These are phyloP conservation scores for Halesus radiatus DNA, from an alignment of 1,140 invertebrate species.

Conservation along the genomic window DNA sequence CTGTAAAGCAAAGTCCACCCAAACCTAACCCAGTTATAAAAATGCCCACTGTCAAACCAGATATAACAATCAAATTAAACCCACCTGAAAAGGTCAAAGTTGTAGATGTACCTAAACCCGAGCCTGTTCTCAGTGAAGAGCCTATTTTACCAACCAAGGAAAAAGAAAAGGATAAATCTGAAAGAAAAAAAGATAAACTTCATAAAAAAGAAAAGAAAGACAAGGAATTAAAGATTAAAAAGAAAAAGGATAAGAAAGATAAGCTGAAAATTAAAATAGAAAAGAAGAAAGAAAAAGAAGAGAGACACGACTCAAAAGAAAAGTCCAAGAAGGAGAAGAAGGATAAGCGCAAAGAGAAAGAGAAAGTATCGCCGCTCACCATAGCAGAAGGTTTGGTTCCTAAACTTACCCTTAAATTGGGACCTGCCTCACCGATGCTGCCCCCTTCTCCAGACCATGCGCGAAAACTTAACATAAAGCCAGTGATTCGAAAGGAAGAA, in stretches of 20 bases:
- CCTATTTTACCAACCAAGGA: constrained; percentile 61
- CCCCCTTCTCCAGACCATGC: constrained; percentile 76
- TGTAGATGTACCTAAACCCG: constrained; percentile 59
- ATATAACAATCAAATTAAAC: constrained; percentile 69
- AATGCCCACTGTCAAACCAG: constrained; percentile 68
- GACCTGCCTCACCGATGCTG: constrained; percentile 75
- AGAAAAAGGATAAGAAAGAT: constrained; percentile 85
- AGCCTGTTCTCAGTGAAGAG: constrained; percentile 36
- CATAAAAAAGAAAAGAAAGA: constrained; percentile 81
- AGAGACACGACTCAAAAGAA: constrained; percentile 73
- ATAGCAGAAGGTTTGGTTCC: constrained; percentile 74
- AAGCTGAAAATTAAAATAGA: constrained; percentile 74
- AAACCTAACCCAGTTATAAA: constrained; percentile 65
- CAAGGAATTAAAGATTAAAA: constrained; percentile 78
- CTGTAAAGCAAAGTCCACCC: constrained; percentile 55
- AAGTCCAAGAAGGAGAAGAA: constrained; percentile 72
- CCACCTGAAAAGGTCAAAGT: constrained; percentile 62
- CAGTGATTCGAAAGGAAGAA: constrained; percentile 77
- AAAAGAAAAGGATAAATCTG: constrained; percentile 69
- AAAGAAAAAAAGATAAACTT: constrained; percentile 77
- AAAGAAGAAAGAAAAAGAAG: constrained; percentile 72
- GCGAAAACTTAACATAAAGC: constrained; percentile 82
- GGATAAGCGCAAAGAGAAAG: constrained; percentile 75
- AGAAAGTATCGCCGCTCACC: constrained; percentile 59
- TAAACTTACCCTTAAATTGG: constrained; percentile 86